These are phyloP conservation scores for Orthonyx spaldingii DNA, from an alignment of 2,113 vertebrate species.

Conservation along the genomic window DNA sequence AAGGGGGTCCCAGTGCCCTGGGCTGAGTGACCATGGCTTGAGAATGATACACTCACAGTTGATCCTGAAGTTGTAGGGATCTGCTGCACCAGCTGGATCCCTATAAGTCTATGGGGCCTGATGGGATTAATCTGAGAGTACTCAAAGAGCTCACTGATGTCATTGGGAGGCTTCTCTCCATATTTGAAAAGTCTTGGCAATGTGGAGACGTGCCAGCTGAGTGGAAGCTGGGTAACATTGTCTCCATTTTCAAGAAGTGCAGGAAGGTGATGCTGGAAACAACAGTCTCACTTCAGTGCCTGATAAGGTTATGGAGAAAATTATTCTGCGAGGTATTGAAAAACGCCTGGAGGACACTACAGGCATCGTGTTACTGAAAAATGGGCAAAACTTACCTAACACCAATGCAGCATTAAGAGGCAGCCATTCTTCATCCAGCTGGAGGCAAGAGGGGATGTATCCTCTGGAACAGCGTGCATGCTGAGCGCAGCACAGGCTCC, in stretches of 20 bases:
- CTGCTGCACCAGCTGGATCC: background rate
- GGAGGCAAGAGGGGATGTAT: background rate
- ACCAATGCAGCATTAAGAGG: background rate
- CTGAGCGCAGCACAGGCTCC: background rate
- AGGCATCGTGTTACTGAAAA: background rate
- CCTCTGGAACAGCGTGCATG: rapidly evolving
- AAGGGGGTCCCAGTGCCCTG: background rate
- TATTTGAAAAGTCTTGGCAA: background rate
- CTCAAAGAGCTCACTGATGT: background rate
- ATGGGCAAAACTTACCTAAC: background rate
- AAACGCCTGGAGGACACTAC: background rate
- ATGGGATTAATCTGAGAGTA: background rate
- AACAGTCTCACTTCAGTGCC: background rate
- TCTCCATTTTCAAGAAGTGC: background rate
- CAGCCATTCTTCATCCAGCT: background rate
- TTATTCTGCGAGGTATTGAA: background rate
- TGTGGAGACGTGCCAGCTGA: background rate
- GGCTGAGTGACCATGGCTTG: background rate
- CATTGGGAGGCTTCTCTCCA: background rate
- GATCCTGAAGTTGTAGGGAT: background rate
- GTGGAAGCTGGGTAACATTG: background rate
- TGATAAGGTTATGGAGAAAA: background rate
- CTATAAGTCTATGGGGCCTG: background rate
- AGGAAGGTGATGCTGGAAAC: background rate
- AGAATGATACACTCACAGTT: background rate